These are phyloP conservation scores for Leucophenga varia DNA, from an alignment of 1,140 invertebrate genomes.

Conservation along the genomic window DNA sequence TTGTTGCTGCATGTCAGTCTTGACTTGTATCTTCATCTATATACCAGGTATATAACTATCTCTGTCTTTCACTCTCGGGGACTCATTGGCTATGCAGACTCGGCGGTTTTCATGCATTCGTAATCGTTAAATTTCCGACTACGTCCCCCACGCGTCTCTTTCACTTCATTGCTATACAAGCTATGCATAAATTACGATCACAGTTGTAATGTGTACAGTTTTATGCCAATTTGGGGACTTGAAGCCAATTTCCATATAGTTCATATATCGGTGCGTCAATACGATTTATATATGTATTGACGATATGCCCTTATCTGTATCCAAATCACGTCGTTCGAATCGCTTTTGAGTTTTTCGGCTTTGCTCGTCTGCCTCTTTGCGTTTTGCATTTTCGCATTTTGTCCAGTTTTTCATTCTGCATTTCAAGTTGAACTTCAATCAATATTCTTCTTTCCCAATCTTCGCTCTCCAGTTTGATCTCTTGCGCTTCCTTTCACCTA, in stretches of 20 bases:
- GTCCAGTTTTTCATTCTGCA: too few relatives aligned
- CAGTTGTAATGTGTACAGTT: conserved; percentile 16
- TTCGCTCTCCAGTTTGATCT: too few relatives aligned
- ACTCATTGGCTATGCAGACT: conserved; percentile 31
- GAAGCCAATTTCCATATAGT: conserved; percentile 32
- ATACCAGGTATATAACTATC: conserved; percentile 9
- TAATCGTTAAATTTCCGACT: conserved; percentile 35
- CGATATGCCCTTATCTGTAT: conserved; percentile 23
- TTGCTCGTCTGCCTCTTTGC: conserved; percentile 1
- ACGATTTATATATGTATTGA: too few relatives aligned
- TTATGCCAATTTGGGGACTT: conserved; percentile 35
- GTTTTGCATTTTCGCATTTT: conserved; percentile 2
- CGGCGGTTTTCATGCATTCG: conserved; percentile 30
- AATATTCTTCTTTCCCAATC: too few relatives aligned
- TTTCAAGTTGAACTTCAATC: too few relatives aligned
- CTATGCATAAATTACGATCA: conserved; percentile 34
- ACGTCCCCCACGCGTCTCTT: background rate
- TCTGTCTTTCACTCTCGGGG: conserved; percentile 13
- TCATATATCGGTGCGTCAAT: conserved; percentile 19
- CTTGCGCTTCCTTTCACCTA: too few relatives aligned
- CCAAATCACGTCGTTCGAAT: conserved; percentile 27
- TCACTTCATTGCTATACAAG: conserved; percentile 16
- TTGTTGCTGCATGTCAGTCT: too few relatives aligned
- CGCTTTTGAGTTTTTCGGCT: conserved; percentile 6
- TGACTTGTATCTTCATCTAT: conserved; percentile 2